A percentile compares a stretch with the other conserved stretches of the same genome.
Conservation (phyloP, 2,888 invertebrate species). For the Norana najaformis region DNA sequence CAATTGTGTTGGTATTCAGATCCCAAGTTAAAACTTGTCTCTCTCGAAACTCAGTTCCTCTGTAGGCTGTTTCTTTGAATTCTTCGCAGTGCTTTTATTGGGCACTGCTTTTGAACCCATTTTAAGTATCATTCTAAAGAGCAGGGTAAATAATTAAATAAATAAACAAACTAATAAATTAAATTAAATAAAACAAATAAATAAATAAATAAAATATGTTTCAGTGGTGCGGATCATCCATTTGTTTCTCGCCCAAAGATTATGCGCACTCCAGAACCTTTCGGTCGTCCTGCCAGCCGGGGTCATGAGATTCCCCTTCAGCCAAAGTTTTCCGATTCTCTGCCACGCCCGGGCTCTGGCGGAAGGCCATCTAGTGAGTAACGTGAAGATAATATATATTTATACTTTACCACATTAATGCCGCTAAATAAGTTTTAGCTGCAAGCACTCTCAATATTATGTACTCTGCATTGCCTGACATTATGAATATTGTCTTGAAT, state of each 20-base stretch:
- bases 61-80: too few relatives aligned
- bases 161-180: background rate
- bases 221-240: background rate
- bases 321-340: constrained; percentile 5
- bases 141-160: background rate
- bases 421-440: too few relatives aligned
- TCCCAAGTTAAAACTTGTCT: too few relatives aligned
- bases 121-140: background rate
- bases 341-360: background rate
- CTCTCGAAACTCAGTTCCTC: too few relatives aligned
- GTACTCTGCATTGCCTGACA: too few relatives aligned
- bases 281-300: background rate
- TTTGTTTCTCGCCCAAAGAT: constrained; percentile 28
- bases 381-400: background rate
- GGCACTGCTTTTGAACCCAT: too few relatives aligned
- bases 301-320: background rate
- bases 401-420: too few relatives aligned
- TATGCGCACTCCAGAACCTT: constrained; percentile 18
- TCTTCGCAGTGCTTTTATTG: too few relatives aligned
- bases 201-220: background rate
- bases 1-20: too few relatives aligned
- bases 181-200: too few relatives aligned
- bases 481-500: too few relatives aligned
- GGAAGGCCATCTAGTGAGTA: constrained; percentile 14
- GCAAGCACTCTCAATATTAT: too few relatives aligned